Evolutionary conservation across 2,797 vertebrate species (phyloP), one percentile per base, ranked within the genome.

Genomic region (Syncerus caffer): DNA sequence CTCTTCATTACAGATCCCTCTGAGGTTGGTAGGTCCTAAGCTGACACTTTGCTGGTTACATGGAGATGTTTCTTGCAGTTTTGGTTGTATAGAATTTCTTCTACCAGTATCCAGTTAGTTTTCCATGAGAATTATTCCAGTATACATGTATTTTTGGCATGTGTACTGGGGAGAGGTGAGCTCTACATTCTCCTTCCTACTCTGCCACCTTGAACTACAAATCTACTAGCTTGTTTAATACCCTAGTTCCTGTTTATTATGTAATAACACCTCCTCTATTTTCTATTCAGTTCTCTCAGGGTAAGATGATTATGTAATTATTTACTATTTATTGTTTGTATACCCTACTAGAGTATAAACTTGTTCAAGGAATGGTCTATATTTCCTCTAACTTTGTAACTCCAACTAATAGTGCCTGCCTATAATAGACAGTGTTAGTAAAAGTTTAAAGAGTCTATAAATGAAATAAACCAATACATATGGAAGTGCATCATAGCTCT

Each of bases 361-460:
- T 93, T 96, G n/a, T 95, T 58, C 62, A 58, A 51, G 57, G 14
- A 82, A 78, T 17, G 42, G 42, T 93, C 67, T 92, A 4, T 86
- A 89, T 92, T 76, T 89, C 16, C 2, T 85, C 78, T 42, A 74
- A 15, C 17, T 93, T 85, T 92, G 50, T 74, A 89, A 93, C 47
- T 51, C 62, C 34, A 95, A 21, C 53, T 86, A 64, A 21, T 93
- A 67, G n/a, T 50, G 12, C 6, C 62, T 94, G 50, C n/a, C 31
- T 90, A 53, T 62, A 94, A 34, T 83, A 92, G 16, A 31, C 55
- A 95, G 19, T 64, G 17, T 89, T 85, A 89, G 67, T 92, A 92
- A 95, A 93, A 82, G 67, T 84, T 92, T 79, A 85, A 91, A 90
- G 42, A 84, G 38, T 62, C 51, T 71, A 21, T 87, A 90, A 93